Percentiles rank a stretch among this genome's conserved stretches.
phyloP scores from a whole-genome alignment of 2,113 vertebrate species.

The Melanocharis versteri region DNA sequence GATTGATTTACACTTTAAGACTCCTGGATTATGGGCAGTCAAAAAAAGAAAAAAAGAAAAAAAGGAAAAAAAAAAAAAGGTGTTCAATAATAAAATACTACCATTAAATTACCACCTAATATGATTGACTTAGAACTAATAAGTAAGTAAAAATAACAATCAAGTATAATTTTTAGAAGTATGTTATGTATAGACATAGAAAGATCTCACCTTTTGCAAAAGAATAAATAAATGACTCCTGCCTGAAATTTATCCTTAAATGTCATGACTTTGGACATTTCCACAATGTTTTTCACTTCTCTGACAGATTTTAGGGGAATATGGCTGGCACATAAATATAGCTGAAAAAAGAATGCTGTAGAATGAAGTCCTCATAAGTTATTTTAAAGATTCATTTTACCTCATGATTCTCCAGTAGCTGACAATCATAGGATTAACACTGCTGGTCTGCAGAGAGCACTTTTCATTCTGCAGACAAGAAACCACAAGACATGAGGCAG shows the following conservation, averaged over 20 bases:
- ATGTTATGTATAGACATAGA: background rate
- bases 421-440: conserved; percentile 1
- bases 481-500: background rate
- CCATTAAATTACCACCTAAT: background rate
- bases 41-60: background rate
- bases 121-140: background rate
- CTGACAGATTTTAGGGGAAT: background rate
- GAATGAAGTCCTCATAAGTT: background rate
- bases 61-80: background rate
- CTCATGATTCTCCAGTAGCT: background rate
- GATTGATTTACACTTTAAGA: background rate
- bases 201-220: background rate
- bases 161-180: background rate
- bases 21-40: background rate
- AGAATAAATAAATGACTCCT: background rate
- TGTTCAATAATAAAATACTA: background rate
- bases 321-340: background rate
- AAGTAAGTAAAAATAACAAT: background rate
- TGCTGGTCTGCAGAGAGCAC: background rate
- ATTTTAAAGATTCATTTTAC: conserved; percentile 17
- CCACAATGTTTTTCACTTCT: background rate
- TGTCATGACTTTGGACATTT: background rate
- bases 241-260: background rate
- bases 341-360: background rate
- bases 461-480: conserved; percentile 2